These are phyloP conservation scores for Sebastolobus alascanus DNA, from an alignment of 2,797 vertebrate genomes.

Conservation along the genomic window DNA sequence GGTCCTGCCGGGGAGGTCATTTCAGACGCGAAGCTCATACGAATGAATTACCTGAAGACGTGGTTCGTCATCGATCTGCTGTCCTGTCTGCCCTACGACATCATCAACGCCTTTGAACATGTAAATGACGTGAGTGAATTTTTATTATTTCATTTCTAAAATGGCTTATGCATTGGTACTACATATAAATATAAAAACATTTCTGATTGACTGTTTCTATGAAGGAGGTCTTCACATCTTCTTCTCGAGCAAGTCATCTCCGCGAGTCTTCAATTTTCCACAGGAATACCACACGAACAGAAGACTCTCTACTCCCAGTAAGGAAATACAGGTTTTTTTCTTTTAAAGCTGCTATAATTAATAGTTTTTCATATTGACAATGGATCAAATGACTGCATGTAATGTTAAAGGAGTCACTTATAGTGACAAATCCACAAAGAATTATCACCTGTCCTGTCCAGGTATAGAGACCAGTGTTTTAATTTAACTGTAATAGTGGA, in stretches of 20 bases:
- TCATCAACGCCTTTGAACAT: conserved; percentile 99
- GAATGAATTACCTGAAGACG: conserved; percentile 99
- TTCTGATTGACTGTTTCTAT: conserved; percentile 11
- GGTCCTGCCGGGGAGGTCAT: conserved; percentile 97
- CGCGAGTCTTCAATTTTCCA: conserved; percentile 69
- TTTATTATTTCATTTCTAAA: not conserved
- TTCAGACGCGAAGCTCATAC: conserved; percentile 95
- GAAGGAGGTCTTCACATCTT: conserved; percentile 59
- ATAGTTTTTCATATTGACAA: not conserved
- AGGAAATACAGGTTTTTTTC: conserved; percentile 34
- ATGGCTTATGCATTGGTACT: not conserved
- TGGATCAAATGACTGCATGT: not conserved
- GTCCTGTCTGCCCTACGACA: conserved; percentile 98
- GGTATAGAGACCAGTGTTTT: no score
- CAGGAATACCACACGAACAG: conserved; percentile 80
- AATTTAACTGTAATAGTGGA: not conserved
- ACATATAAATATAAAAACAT: not conserved
- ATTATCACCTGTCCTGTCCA: not conserved
- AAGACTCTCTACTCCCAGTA: conserved; percentile 84
- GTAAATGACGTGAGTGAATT: conserved; percentile 91
- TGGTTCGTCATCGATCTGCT: conserved; percentile 99
- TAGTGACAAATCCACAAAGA: not conserved
- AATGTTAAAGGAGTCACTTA: not conserved
- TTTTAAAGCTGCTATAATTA: not conserved
- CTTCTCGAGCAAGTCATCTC: conserved; percentile 55